phyloP scores from a whole-genome alignment of 2,113 vertebrate species.

The Microtus pennsylvanicus region DNA sequence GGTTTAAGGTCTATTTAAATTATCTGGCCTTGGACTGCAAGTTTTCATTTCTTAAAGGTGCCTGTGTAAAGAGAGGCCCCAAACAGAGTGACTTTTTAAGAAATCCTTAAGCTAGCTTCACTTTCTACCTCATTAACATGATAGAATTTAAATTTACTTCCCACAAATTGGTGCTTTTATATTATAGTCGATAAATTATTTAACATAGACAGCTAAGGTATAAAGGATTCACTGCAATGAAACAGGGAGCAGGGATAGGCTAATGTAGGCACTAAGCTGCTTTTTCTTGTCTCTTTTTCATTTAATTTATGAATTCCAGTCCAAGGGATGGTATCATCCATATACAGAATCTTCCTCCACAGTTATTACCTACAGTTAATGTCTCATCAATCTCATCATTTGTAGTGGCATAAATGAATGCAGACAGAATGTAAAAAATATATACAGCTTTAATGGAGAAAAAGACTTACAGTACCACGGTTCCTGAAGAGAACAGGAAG shows the following conservation, averaged over 20 bases:
- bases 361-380: background rate
- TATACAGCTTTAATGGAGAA: too few species aligned
- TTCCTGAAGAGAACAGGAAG: too few species aligned
- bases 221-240: too few species aligned
- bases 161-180: background rate
- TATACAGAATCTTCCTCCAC: background rate
- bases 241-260: background rate
- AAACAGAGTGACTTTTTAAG: background rate
- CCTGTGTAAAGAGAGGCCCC: background rate
- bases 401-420: too few species aligned
- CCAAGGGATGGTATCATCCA: background rate
- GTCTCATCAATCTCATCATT: background rate
- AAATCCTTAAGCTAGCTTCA: background rate
- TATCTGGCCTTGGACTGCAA: too few species aligned
- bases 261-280: background rate
- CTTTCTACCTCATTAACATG: background rate
- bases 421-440: too few species aligned
- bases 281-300: background rate
- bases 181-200: background rate
- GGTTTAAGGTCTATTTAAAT: too few species aligned
- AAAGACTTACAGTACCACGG: too few species aligned
- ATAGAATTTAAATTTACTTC: background rate
- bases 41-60: constrained; percentile 17
- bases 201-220: background rate
- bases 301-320: background rate